These are phyloP conservation scores for Sternotherus odoratus DNA, from an alignment of 2,797 vertebrate genomes.

Conservation along the genomic window DNA sequence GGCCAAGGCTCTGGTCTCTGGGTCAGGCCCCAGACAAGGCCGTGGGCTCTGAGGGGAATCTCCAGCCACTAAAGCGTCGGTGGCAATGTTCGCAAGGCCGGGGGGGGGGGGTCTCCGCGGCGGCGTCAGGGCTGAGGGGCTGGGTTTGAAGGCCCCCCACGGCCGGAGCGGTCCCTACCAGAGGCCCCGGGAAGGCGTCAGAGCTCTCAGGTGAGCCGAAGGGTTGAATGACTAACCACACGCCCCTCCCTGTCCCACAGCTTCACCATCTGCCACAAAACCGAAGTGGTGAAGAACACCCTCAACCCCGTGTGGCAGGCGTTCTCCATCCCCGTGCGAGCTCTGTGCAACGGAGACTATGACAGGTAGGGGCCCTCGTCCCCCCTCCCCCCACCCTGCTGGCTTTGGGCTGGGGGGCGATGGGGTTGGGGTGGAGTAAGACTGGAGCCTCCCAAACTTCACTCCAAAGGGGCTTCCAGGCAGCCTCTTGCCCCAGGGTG, in stretches of 20 bases:
- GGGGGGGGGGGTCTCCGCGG: not conserved
- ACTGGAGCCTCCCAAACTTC: not conserved
- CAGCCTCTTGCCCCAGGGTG: not conserved
- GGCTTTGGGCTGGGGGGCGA: not conserved
- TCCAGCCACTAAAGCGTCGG: not conserved
- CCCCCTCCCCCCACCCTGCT: not conserved
- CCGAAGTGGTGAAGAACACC: conserved; percentile 92
- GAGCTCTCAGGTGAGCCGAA: not conserved
- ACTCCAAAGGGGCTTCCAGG: not conserved
- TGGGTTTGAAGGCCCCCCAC: not conserved
- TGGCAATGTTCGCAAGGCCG: not conserved
- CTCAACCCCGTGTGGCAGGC: conserved; percentile 92
- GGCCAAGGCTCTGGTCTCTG: not conserved
- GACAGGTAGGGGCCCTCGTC: conserved; percentile 83
- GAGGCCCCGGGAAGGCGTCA: not conserved
- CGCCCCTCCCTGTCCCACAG: conserved; percentile 64
- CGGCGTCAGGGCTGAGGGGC: not conserved
- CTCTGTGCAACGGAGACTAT: conserved; percentile 91
- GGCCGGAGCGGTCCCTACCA: not conserved
- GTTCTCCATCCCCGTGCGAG: conserved; percentile 90
- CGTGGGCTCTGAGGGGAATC: not conserved
- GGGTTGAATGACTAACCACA: not conserved
- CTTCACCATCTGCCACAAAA: conserved; percentile 96
- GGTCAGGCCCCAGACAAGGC: not conserved
- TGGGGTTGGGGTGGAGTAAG: not conserved